Conservation (phyloP, 2,888 invertebrate species). For the Melieria crassipennis region DNA sequence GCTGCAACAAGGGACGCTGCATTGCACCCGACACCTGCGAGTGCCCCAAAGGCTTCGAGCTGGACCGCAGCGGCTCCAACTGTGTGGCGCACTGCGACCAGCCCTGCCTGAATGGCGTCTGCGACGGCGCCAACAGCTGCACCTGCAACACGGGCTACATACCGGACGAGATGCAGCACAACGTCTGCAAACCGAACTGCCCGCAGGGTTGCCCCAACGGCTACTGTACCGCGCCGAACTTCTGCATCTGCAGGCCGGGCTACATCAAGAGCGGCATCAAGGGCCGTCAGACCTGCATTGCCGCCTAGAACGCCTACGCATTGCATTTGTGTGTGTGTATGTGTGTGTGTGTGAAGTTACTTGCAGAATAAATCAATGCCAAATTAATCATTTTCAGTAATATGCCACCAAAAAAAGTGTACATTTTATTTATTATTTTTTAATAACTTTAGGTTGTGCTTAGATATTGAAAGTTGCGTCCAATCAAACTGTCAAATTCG, state of each 20-base stretch:
- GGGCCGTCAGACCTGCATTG: slow-evolving; percentile 71
- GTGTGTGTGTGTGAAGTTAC: too few relatives aligned
- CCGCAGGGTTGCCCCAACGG: slow-evolving; percentile 79
- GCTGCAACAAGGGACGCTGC: slow-evolving; percentile 64
- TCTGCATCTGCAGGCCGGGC: slow-evolving; percentile 78
- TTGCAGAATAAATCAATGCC: too few relatives aligned
- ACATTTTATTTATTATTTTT: too few relatives aligned
- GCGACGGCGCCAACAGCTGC: slow-evolving; percentile 73
- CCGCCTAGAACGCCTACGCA: slow-evolving; percentile 39
- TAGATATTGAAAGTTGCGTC: slow-evolving; percentile 47
- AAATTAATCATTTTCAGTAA: too few relatives aligned
- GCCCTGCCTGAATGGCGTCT: slow-evolving; percentile 76
- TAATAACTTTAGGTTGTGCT: not conserved
- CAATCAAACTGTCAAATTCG: slow-evolving; percentile 58
- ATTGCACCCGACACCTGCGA: slow-evolving; percentile 63
- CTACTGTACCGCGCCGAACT: slow-evolving; percentile 76
- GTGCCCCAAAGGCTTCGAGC: slow-evolving; percentile 54
- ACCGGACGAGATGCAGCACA: slow-evolving; percentile 60
- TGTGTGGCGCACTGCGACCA: slow-evolving; percentile 71
- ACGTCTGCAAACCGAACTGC: slow-evolving; percentile 72
- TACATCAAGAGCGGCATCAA: slow-evolving; percentile 66
- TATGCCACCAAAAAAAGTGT: too few relatives aligned
- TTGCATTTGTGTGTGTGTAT: too few relatives aligned
- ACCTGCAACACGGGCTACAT: slow-evolving; percentile 69
- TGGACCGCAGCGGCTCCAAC: slow-evolving; percentile 59